Evolutionary conservation across 2,888 invertebrate species (phyloP).

Genomic region (Trypoxylon attenuatum): DNA sequence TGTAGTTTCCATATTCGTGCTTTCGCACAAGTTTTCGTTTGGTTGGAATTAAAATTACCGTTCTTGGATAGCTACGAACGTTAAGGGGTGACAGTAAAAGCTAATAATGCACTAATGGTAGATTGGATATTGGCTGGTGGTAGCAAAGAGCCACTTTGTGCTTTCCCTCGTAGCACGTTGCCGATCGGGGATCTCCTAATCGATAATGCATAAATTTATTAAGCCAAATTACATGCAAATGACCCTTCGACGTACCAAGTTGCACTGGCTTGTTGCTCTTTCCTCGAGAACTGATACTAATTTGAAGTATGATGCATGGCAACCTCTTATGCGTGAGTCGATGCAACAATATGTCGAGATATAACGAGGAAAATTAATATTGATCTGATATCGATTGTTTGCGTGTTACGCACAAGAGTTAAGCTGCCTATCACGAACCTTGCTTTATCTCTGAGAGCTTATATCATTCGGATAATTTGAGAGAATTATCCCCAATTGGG

Average conservation of each 20-base stretch:
- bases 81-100: too few species aligned
- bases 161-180: too few species aligned
- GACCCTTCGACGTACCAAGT: neutral
- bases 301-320: neutral
- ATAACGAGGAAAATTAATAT: constrained; percentile 38
- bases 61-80: too few species aligned
- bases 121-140: too few species aligned
- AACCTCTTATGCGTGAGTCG: neutral
- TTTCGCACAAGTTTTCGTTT: too few species aligned
- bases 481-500: constrained; percentile 37
- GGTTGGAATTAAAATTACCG: too few species aligned
- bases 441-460: neutral
- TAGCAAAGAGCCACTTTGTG: too few species aligned
- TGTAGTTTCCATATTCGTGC: too few species aligned
- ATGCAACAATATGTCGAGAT: neutral
- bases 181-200: too few species aligned
- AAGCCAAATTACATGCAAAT: neutral
- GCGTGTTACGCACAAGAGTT: neutral
- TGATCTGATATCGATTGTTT: constrained; percentile 6
- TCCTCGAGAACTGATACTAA: constrained; percentile 1
- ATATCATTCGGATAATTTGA: constrained; percentile 39
- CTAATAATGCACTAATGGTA: too few species aligned
- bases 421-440: neutral
- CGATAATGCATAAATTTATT: neutral
- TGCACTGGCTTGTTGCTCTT: neutral